Evolutionary conservation across 2,113 vertebrate species (phyloP).

Genomic region (Camelus bactrianus): DNA sequence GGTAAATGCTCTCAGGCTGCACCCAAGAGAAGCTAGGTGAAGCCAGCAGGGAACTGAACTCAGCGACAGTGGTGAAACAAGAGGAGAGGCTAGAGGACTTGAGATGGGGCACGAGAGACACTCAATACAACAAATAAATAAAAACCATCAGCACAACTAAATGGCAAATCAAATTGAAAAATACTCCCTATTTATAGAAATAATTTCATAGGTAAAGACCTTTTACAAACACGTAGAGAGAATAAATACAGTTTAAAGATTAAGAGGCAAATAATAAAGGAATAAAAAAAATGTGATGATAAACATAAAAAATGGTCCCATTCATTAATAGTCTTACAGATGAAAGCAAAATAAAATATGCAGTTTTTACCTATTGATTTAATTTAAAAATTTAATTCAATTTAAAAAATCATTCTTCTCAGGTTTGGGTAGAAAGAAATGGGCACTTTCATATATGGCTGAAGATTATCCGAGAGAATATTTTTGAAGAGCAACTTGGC

Average conservation of each 20-base stretch:
- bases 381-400: slow-evolving; percentile 6
- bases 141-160: neutral
- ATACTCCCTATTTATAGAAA: slow-evolving; percentile 3
- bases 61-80: neutral
- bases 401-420: slow-evolving; percentile 7
- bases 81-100: neutral
- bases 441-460: neutral
- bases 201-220: neutral
- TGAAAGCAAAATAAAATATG: neutral
- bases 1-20: neutral
- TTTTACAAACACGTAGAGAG: neutral
- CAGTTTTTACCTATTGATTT: neutral
- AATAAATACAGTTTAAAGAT: slow-evolving; percentile 22
- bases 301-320: slow-evolving; percentile 17
- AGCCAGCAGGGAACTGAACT: neutral
- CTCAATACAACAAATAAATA: neutral
- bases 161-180: neutral
- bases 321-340: slow-evolving; percentile 17
- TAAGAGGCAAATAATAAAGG: neutral
- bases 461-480: neutral
- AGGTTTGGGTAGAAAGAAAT: neutral
- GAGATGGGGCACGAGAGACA: neutral
- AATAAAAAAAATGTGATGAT: neutral
- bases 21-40: neutral
- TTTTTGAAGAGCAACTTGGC: slow-evolving; percentile 34